Base-by-base conservation (phyloP, 2,797 vertebrate genomes). In the Philypnodon macrostomus region DNA sequence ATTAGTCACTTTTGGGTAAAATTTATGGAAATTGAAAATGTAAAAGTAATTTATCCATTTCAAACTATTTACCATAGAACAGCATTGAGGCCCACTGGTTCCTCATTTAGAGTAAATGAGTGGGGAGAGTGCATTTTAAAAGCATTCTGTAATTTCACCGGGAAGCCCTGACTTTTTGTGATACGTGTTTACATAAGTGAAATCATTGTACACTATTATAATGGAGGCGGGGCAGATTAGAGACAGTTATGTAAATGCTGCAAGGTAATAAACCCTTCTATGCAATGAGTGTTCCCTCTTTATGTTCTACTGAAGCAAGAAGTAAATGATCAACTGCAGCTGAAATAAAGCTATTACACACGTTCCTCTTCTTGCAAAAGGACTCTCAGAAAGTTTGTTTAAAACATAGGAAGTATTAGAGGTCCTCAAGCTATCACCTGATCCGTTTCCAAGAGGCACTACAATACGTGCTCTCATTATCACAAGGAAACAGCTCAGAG, bases 401-500 rank as follows among this genome's bases (percentile, higher is more conserved):
- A 10, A 51, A 33, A 30, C 1, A 30, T 17, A 53, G 39, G 21
- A 38, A 26, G 44, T 38, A 45, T 13, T 8, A 27, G 6, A 39
- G 35, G 14, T 50, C 24, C 3, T 32, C 38, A 45, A 32, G 56
- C 29, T 14, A 40, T 47, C 13, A 36, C n/a, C 30, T 27, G 14
- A 46, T 49, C 23, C 23, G 32, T 51, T 42, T 40, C 18, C 7
- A 41, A 10, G 11, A 34, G 53, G 29, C 27, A 24, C 14, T 48
- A 27, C 10, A 47, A 26, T 50, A 18, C 6, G 11, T 48, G n/a
- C 19, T 17, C 19, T 51, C 3, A n/a, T 19, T 51, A 14, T 18
- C 4, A 26, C 5, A 36, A 11, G 13, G n/a, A 9, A 33, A 12
- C 16, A 27, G 19, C 31, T 15, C 17, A 4, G 14, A 40, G 23